Evolutionary conservation across 2,797 vertebrate species (phyloP).

Genomic region (Ptychadena robeensis): DNA sequence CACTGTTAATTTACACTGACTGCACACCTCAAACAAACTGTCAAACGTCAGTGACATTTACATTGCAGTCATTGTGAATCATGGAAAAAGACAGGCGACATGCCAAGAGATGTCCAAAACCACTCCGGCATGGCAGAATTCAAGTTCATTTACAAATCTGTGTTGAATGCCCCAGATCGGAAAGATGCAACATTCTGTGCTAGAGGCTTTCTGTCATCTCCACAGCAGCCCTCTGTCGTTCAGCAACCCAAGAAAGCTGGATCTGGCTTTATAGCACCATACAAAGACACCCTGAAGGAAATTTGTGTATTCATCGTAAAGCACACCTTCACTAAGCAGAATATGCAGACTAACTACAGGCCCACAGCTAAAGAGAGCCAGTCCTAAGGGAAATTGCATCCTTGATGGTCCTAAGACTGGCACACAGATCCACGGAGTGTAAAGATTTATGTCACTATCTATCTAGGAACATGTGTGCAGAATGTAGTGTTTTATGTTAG

Average conservation of each 20-base stretch:
- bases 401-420: no score
- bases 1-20: neutral
- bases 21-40: neutral
- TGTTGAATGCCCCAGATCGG: neutral
- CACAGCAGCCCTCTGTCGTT: neutral
- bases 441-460: no score
- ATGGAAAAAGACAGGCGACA: neutral
- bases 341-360: no score
- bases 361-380: no score
- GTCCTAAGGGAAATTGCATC: no score
- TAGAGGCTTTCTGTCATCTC: neutral
- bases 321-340: no score
- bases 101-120: neutral
- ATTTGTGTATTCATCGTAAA: neutral
- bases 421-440: no score
- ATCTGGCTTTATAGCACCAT: no score
- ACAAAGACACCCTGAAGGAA: neutral
- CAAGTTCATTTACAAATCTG: neutral
- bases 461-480: no score
- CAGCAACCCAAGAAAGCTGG: neutral
- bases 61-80: neutral
- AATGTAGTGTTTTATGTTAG: no score
- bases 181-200: neutral
- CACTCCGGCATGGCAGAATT: neutral
- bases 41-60: neutral